These are phyloP conservation scores for Choreutis nemorana DNA, from an alignment of 2,888 invertebrate genomes.

Conservation along the genomic window DNA sequence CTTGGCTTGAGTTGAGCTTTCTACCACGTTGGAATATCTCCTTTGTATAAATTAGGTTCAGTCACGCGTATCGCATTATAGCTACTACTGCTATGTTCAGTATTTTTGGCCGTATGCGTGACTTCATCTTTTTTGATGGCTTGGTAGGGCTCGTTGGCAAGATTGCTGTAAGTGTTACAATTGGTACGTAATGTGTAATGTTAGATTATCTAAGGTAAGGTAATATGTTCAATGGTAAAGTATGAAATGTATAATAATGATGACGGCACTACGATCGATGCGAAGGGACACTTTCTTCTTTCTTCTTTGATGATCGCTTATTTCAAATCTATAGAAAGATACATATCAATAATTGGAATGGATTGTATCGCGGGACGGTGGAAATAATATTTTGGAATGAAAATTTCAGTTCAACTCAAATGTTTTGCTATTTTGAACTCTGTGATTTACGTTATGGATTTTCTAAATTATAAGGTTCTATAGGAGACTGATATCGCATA, in stretches of 20 bases:
- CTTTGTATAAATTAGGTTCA: conserved; percentile 4
- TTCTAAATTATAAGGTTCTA: conserved; percentile 65
- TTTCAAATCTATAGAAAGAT: conserved; percentile 51
- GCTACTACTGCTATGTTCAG: not conserved
- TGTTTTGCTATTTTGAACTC: conserved; percentile 61
- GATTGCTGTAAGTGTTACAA: conserved; percentile 35
- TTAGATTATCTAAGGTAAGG: conserved; percentile 48
- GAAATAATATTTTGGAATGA: conserved; percentile 25
- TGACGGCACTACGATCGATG: conserved; percentile 53
- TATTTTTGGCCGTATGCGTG: conserved; percentile 4
- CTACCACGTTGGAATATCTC: conserved; percentile 16
- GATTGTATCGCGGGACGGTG: conserved; percentile 44
- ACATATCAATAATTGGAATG: conserved; percentile 57
- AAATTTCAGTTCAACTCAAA: conserved; percentile 45
- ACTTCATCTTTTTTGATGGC: conserved; percentile 10
- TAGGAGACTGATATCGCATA: conserved; percentile 66
- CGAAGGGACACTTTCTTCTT: conserved; percentile 52
- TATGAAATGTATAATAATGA: conserved; percentile 36
- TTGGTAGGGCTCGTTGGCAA: conserved; percentile 22
- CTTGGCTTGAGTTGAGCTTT: conserved; percentile 28
- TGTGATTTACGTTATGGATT: conserved; percentile 65
- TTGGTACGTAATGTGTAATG: conserved; percentile 47
- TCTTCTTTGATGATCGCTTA: conserved; percentile 33
- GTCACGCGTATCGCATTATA: not conserved
- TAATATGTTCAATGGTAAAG: conserved; percentile 49